A percentile compares a stretch with the other conserved stretches of the same genome.
These are phyloP conservation scores for Brachionus plicatilis DNA, from an alignment of 1,140 invertebrate species.

Conservation along the genomic window DNA sequence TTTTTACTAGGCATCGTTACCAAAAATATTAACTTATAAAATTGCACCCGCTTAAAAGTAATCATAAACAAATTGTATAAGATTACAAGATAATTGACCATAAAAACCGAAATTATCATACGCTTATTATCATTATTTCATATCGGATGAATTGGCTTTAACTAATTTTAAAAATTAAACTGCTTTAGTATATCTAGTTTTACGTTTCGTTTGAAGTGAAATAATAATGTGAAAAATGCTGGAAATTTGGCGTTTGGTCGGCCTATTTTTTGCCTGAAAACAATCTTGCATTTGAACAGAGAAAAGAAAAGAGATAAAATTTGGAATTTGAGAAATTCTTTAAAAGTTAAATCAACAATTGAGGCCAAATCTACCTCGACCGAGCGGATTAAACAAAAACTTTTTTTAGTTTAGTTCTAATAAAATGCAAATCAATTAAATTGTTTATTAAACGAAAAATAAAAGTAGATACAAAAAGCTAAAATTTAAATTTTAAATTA, in stretches of 20 bases:
- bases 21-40: not conserved
- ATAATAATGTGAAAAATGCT: slow-evolving; percentile 10
- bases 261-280: not conserved
- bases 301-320: slow-evolving; percentile 4
- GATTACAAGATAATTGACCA: not conserved
- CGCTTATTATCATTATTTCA: slow-evolving; percentile 10
- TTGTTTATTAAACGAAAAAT: slow-evolving; percentile 25
- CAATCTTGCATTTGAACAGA: not conserved
- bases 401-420: not conserved
- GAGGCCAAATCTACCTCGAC: not conserved
- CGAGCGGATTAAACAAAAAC: not conserved
- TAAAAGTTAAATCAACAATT: slow-evolving; percentile 24
- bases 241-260: not conserved
- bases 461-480: not conserved
- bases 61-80: slow-evolving; percentile 2
- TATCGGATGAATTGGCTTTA: not conserved
- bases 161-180: not conserved
- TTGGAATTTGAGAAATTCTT: slow-evolving; percentile 12
- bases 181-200: not conserved
- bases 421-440: slow-evolving; percentile 28
- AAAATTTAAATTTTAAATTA: slow-evolving; percentile 20
- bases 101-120: not conserved
- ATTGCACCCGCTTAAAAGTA: not conserved
- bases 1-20: not conserved
- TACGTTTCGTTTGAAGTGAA: slow-evolving; percentile 11